Conservation (phyloP, 1,140 invertebrate species). For the Musca vetustissima region DNA sequence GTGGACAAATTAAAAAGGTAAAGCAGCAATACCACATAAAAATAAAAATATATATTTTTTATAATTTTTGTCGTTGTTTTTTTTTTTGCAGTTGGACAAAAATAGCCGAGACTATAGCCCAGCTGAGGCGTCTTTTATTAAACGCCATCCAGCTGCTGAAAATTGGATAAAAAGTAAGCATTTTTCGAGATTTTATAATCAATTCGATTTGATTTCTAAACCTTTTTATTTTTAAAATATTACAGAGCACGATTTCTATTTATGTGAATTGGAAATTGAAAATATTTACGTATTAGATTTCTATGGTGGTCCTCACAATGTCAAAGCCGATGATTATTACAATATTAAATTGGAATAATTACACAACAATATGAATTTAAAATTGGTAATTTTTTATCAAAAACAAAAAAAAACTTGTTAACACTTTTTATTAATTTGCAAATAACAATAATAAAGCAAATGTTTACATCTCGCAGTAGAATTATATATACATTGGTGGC, state of each 20-base stretch:
- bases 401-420: no score
- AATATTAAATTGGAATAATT: constrained; percentile 5
- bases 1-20: constrained; percentile 70
- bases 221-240: background rate
- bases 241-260: constrained; percentile 73
- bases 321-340: constrained; percentile 65
- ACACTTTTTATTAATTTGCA: no score
- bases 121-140: constrained; percentile 66
- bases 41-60: background rate
- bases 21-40: constrained; percentile 23
- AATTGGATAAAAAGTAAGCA: constrained; percentile 64
- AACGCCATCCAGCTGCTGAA: constrained; percentile 69
- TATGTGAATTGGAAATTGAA: constrained; percentile 71
- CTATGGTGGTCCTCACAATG: constrained; percentile 73
- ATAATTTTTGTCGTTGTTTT: no score
- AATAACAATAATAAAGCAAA: no score
- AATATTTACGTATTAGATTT: constrained; percentile 73
- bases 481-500: no score
- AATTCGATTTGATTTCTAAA: background rate
- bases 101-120: constrained; percentile 62
- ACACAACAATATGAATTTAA: background rate
- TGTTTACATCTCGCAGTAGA: no score
- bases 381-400: no score
- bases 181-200: background rate
- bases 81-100: constrained; percentile 62